A percentile compares a stretch with the other conserved stretches of the same genome.
These are phyloP conservation scores for Carollia perspicillata DNA, from an alignment of 2,113 vertebrate species.

Conservation along the genomic window DNA sequence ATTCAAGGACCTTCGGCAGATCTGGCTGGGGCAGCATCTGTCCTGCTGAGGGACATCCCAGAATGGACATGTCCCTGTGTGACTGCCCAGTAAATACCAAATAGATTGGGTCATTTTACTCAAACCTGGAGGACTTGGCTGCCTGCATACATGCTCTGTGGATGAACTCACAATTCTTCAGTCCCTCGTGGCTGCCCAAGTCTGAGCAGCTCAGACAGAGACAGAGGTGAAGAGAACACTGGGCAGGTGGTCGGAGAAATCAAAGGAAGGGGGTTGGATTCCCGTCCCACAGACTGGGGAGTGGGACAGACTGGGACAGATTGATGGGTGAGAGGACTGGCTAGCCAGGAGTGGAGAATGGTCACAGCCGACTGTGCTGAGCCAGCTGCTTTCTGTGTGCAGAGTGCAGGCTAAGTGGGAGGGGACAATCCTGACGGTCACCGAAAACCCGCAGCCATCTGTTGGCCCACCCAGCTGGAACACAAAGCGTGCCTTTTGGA, in stretches of 20 bases:
- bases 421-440: neutral
- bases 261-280: conserved; percentile 44
- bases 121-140: conserved; percentile 75
- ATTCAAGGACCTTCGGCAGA: conserved; percentile 42
- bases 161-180: conserved; percentile 79
- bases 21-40: conserved; percentile 61
- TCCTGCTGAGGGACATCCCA: conserved; percentile 61
- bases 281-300: conserved; percentile 38
- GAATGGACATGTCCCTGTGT: conserved; percentile 71
- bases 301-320: conserved; percentile 24
- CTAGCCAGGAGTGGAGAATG: conserved; percentile 44
- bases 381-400: conserved; percentile 39
- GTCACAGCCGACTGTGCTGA: neutral
- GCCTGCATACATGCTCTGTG: conserved; percentile 67
- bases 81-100: conserved; percentile 75
- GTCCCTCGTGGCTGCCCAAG: conserved; percentile 63
- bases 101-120: conserved; percentile 72
- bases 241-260: conserved; percentile 54
- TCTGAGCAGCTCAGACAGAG: conserved; percentile 56
- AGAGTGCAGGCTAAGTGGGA: neutral
- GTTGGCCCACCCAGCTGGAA: neutral
- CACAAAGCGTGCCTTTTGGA: neutral
- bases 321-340: neutral
- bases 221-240: conserved; percentile 52
- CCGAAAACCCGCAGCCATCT: neutral